Base-by-base conservation (phyloP, 2,113 vertebrate species). In the Nycticryphes semicollaris region DNA sequence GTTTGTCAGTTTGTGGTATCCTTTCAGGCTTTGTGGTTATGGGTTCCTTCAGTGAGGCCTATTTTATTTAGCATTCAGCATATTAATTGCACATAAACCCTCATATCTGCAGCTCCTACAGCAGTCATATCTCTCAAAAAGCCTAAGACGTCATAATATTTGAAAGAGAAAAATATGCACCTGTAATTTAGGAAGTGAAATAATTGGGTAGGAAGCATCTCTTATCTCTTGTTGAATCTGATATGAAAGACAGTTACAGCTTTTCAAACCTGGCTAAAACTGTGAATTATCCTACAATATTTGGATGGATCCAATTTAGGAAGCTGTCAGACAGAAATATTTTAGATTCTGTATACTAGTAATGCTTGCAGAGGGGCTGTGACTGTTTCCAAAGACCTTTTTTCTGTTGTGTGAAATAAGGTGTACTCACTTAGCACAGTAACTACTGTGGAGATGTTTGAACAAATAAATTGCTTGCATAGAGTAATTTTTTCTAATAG, bases 231-330 rank as follows among this genome's bases (percentile, higher is more conserved):
- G 31, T 53, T 84, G 43, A 95, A 68, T 89, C 63, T 93, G 60
- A 78, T 95, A 31, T 96, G 89, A 89, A 92, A 96, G 84, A 87
- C 72, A 93, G 77, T 82, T 91, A 77, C 69, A 95, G 85, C 87
- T 96, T 96, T 96, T 96, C 77, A 97, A 89, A 90, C 39, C 83
- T 91, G 76, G 62, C 64, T 96, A 81, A 93, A 95, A 86, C 43
- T 85, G 56, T 86, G 47, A 91, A 84, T 93, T 97, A 93, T 94
- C 39, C 24, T 91, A 51, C 57, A 89, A 45, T 87, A 90, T 93
- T 87, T 85, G 50, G 28, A 48, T 89, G 43, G 25, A 48, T 94
- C 81, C 94, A 83, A 94, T 89, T 84, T 89, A 89, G 81, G 62
- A 67, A 91, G 31, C 93, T 95, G 74, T 87, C 75, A 92, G 63